phyloP scores from a whole-genome alignment of 2,888 invertebrate genomes.

The Asteroscopus sphinx region DNA sequence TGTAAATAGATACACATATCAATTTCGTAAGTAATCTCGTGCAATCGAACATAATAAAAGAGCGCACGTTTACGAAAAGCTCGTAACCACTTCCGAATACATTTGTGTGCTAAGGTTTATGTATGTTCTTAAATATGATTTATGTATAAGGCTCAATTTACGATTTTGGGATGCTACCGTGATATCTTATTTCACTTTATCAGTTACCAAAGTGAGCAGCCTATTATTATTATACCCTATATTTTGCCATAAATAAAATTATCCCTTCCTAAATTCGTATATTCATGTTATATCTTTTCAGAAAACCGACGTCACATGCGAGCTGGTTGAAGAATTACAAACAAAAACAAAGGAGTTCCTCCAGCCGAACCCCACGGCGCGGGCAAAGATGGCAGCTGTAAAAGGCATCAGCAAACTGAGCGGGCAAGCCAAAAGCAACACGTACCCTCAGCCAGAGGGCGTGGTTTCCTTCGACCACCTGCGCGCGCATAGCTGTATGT shows the following conservation, averaged over 20 bases:
- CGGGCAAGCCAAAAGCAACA: constrained; percentile 98
- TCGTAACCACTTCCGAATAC: constrained; percentile 30
- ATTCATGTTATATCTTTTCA: constrained; percentile 74
- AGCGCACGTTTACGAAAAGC: constrained; percentile 28
- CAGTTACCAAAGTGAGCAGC: too few relatives aligned
- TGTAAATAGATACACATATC: constrained; percentile 39
- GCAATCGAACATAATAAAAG: constrained; percentile 45
- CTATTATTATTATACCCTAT: too few relatives aligned
- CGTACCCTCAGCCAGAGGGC: constrained; percentile 99
- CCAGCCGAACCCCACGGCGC: constrained; percentile 99
- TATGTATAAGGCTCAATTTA: constrained; percentile 22
- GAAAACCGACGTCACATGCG: constrained; percentile 99
- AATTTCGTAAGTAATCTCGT: constrained; percentile 49
- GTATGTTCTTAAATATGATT: constrained; percentile 28
- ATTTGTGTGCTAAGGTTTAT: constrained; percentile 25
- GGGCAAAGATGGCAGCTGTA: constrained; percentile 98
- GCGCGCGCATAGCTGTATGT: too few relatives aligned
- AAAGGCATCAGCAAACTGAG: constrained; percentile 99
- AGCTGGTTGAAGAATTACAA: constrained; percentile 98
- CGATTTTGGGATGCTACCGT: constrained; percentile 2
- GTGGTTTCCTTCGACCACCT: too few relatives aligned
- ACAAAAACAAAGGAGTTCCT: constrained; percentile 99
- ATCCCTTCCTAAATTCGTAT: not conserved
- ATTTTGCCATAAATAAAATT: not conserved
- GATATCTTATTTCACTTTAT: constrained; percentile 9